These are phyloP conservation scores for Trinorchestia longiramus DNA, from an alignment of 1,140 invertebrate species.

Conservation along the genomic window DNA sequence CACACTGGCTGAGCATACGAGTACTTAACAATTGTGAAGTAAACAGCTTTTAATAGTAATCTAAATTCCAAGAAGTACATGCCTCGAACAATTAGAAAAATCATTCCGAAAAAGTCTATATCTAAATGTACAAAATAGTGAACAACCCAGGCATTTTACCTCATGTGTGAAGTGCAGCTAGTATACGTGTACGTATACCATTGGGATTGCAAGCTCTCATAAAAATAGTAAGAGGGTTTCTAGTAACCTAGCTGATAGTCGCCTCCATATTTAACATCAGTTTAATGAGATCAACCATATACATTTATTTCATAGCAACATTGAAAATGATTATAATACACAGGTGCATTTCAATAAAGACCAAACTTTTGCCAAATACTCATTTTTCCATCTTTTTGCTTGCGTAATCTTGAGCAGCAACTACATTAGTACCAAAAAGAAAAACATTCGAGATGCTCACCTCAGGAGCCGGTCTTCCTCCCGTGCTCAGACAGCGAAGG, in stretches of 20 bases:
- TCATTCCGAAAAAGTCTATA: neutral
- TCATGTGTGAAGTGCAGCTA: neutral
- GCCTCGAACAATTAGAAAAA: neutral
- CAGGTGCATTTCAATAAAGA: neutral
- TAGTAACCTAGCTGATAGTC: neutral
- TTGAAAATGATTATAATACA: neutral
- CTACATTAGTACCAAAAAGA: neutral
- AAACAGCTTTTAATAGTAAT: neutral
- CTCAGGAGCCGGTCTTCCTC: constrained; percentile 91
- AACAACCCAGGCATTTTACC: neutral
- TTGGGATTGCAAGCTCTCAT: neutral
- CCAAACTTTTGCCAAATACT: neutral
- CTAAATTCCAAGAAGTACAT: neutral
- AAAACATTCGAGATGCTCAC: constrained; percentile 72
- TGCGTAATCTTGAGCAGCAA: too few relatives aligned
- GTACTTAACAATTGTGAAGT: neutral
- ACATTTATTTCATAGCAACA: neutral
- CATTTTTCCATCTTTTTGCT: neutral
- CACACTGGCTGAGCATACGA: neutral
- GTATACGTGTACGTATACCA: neutral
- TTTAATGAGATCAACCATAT: neutral
- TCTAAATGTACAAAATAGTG: neutral
- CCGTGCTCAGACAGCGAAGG: constrained; percentile 88
- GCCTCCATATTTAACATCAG: neutral
- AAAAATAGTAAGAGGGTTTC: neutral